Evolutionary conservation across 2,797 vertebrate species (phyloP), one percentile per base, ranked within the genome.

Genomic region (Champsocephalus esox): DNA sequence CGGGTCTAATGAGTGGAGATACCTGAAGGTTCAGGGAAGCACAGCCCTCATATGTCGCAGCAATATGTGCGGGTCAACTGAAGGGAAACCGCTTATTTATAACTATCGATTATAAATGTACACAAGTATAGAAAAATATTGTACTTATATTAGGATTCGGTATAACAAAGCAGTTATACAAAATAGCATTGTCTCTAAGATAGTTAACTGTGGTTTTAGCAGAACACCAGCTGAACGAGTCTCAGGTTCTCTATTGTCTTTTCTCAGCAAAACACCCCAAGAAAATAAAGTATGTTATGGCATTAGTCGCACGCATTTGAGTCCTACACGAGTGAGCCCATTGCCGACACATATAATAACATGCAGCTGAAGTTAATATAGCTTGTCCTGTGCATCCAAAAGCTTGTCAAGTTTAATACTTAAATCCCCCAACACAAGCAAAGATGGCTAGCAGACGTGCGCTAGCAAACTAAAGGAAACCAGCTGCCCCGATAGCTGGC

Each of bases 361-460:
- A 28, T 41, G n/a, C 3, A 57, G 50, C 38, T 63, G 6, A 66
- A 67, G 63, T 75, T 9, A 66, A 44, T 41, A 14, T 59, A 6
- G 2, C 32, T 49, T 41, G 21, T 6, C 49, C 45, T 54, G 17
- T 45, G 28, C 49, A 51, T 49, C 3, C 7, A 62, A 75, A 58
- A 81, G 74, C 81, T 56, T 28, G 64, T 72, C 19, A 77, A 86
- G 73, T 89, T 81, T 66, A 88, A 88, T 54, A 79, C 84, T 87
- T 84, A 46, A 73, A 87, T 72, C 79, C 82, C 64, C 32, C 9
- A 84, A 87, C 80, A 87, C 82, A 60, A 62, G 75, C 90, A 87
- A 38, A 93, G 67, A 88, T 87, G 88, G 92, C 92, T 92, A 91
- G 85, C 89, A 76, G 66, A 54, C 73, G 73, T 79, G 73, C 76